Evolutionary conservation across 1,140 invertebrate species (phyloP).

Genomic region (Eufriesea mexicana): DNA sequence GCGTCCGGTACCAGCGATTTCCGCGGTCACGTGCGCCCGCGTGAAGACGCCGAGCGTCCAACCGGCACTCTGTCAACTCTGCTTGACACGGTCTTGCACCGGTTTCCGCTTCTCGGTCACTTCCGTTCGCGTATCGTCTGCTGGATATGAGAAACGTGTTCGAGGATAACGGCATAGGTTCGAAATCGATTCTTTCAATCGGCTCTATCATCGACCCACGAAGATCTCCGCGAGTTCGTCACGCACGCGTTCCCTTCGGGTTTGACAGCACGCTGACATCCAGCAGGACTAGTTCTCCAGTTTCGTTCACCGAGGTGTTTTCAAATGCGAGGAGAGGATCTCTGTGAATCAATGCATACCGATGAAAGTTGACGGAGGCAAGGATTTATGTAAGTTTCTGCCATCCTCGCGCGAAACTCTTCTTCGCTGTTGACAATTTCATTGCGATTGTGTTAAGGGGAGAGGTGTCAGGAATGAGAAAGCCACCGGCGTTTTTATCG

Average conservation of each 20-base stretch:
- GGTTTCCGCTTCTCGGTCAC: not conserved
- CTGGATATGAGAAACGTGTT: conserved; percentile 55
- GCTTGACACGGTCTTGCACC: too few relatives aligned
- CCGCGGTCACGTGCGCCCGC: conserved; percentile 53
- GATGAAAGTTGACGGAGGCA: not conserved
- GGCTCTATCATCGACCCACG: not conserved
- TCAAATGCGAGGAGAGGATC: not conserved
- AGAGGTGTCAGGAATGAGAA: not conserved
- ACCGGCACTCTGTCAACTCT: too few relatives aligned
- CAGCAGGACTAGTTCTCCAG: not conserved
- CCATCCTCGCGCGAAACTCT: not conserved
- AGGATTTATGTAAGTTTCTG: conserved; percentile 8
- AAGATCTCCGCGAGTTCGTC: not conserved
- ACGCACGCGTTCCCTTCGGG: not conserved
- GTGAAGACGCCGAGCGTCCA: not conserved
- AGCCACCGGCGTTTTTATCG: not conserved
- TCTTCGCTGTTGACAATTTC: conserved; percentile 9
- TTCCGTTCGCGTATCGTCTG: not conserved
- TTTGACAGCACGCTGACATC: too few relatives aligned
- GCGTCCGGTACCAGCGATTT: conserved; percentile 32
- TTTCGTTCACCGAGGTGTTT: not conserved
- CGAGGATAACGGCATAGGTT: conserved; percentile 51
- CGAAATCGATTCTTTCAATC: conserved; percentile 17
- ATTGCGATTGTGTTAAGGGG: conserved; percentile 31
- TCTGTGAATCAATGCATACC: not conserved